Evolutionary conservation across 2,113 vertebrate genomes (phyloP), one percentile per base, ranked within the genome.

Genomic region (Patagioenas fasciata): DNA sequence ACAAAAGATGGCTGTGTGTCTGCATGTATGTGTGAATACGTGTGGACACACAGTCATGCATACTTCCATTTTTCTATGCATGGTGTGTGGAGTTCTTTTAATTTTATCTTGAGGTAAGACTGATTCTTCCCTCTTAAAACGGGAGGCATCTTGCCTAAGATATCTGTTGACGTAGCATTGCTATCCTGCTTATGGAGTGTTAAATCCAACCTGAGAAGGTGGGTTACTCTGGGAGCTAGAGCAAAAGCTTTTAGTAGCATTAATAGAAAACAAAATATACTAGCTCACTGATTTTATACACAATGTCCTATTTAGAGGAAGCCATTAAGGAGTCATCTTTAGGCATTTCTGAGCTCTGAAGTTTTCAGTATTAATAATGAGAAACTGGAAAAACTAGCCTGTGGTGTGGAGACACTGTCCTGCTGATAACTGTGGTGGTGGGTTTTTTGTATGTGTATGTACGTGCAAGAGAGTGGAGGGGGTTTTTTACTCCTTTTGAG

Each of bases 1-100:
- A 19, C 61, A 85, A 79, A 61, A 93, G 84, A 79, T 71, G 77
- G 51, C 36, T 90, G 4, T 85, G 21, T n/a, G 24, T 12, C 14
- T 19, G 32, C 2, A 3, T 25, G 0, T 29, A 11, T 28, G 29
- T 69, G 64, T 16, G 26, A 13, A 31, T 44, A 9, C 12, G 0
- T 23, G 42, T 69, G 53, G 25, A 6, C 48, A 28, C 38, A 29
- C 38, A 20, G 1, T 1, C 16, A 13, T 18, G 6, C 16, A 9
- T 18, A 2, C 24, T 4, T 47, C 34, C 64, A 8, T 65, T 44
- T 65, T 53, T 25, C 17, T 28, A 0, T 23, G 1, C 18, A 15
- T 24, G 44, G 11, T 12, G 0, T 10, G 2, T 62, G 10, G 34
- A 9, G 9, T 2, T 29, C 40, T 36, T 6, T 31, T 4, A 10